A percentile compares a stretch with the other conserved stretches of the same genome.
These are phyloP conservation scores for Musca vetustissima DNA, from an alignment of 1,140 invertebrate species.

Conservation along the genomic window DNA sequence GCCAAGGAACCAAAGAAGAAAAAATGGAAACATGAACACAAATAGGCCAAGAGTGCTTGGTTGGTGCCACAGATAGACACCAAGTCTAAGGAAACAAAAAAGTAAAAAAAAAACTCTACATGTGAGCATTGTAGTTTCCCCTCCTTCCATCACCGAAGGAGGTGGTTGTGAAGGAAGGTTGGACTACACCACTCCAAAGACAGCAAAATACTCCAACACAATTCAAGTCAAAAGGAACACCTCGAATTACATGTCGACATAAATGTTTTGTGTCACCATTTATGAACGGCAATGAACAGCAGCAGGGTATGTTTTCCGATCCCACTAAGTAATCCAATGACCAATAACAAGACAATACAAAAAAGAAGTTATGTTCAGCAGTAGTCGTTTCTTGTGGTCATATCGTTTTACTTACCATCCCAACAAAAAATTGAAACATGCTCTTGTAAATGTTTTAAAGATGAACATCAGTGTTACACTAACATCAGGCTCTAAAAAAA, in stretches of 20 bases:
- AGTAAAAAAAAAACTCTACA: not conserved
- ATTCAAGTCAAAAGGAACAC: slow-evolving; percentile 18
- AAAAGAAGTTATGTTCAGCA: not conserved
- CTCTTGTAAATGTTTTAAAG: slow-evolving; percentile 15
- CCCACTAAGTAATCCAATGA: not conserved
- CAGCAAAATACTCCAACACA: not conserved
- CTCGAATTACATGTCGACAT: slow-evolving; percentile 25
- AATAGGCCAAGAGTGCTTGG: too few species aligned
- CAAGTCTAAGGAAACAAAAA: not conserved
- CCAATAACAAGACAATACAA: not conserved
- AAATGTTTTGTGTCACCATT: slow-evolving; percentile 29
- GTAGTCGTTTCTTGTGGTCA: too few species aligned
- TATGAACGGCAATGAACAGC: slow-evolving; percentile 22
- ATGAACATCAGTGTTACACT: slow-evolving; percentile 9
- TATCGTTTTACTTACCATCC: too few species aligned
- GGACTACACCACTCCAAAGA: not conserved
- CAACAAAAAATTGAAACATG: not conserved
- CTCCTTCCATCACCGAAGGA: too few species aligned
- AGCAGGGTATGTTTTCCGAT: too few species aligned
- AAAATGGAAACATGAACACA: too few species aligned
- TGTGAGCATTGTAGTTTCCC: too few species aligned
- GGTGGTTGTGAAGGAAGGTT: not conserved
- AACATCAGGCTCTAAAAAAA: too few species aligned
- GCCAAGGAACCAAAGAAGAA: too few species aligned
- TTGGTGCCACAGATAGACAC: not conserved